phyloP scores from a whole-genome alignment of 2,113 vertebrate species.

The Seriola quinqueradiata region DNA sequence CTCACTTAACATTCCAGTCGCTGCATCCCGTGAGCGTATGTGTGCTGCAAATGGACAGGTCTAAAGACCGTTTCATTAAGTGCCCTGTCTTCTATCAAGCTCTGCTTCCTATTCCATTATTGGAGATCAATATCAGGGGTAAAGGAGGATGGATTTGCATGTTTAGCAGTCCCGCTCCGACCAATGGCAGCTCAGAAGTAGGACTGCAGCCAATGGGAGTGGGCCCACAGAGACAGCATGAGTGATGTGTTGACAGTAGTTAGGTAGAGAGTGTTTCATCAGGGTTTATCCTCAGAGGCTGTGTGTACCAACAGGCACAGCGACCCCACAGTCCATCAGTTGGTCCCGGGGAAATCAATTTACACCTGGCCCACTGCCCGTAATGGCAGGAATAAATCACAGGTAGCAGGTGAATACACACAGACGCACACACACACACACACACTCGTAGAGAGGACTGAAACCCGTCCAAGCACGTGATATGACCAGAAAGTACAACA shows the following conservation, averaged over 20 bases:
- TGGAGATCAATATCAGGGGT: slow-evolving; percentile 69
- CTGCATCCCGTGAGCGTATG: slow-evolving; percentile 36
- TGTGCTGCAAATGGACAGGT: slow-evolving; percentile 45
- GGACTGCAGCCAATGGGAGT: slow-evolving; percentile 16
- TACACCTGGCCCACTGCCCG: slow-evolving; percentile 32
- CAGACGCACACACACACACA: slow-evolving; percentile 22
- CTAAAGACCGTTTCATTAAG: slow-evolving; percentile 69
- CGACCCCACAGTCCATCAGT: slow-evolving; percentile 32
- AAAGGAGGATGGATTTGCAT: slow-evolving; percentile 42
- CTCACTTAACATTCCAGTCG: slow-evolving; percentile 54
- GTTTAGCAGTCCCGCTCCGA: slow-evolving; percentile 20
- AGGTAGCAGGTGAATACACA: slow-evolving; percentile 61
- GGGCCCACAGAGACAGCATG: slow-evolving; percentile 28
- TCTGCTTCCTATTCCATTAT: slow-evolving; percentile 63
- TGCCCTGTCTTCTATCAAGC: slow-evolving; percentile 52
- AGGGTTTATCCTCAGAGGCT: slow-evolving; percentile 30
- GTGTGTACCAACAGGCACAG: slow-evolving; percentile 29
- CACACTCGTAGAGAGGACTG: background rate
- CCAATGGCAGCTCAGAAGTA: slow-evolving; percentile 26
- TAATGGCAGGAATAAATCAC: slow-evolving; percentile 72
- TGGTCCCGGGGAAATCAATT: slow-evolving; percentile 36
- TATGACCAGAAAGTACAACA: slow-evolving; percentile 15
- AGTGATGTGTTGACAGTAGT: slow-evolving; percentile 64
- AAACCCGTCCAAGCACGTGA: slow-evolving; percentile 27
- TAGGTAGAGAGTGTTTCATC: slow-evolving; percentile 50